phyloP scores from a whole-genome alignment of 2,797 vertebrate genomes.

The Yasuhikotakia modesta region DNA sequence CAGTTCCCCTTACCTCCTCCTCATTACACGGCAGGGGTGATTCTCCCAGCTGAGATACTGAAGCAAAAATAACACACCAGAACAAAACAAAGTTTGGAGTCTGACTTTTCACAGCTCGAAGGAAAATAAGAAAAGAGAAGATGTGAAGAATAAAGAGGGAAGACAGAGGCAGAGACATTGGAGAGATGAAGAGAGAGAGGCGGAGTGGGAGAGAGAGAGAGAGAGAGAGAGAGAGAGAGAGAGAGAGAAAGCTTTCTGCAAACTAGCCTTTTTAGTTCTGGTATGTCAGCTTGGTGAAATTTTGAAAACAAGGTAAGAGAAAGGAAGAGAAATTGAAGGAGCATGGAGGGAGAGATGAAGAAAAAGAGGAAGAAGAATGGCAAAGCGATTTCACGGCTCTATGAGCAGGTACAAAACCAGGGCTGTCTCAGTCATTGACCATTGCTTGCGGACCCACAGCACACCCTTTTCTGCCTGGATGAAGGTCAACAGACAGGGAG shows the following conservation, averaged over 20 bases:
- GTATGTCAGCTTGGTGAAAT: constrained; percentile 45
- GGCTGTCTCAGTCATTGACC: constrained; percentile 42
- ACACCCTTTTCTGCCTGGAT: constrained; percentile 43
- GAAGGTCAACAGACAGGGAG: constrained; percentile 53
- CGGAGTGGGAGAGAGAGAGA: background rate
- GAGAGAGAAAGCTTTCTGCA: constrained; percentile 9
- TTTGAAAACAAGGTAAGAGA: constrained; percentile 43
- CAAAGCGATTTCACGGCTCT: constrained; percentile 59
- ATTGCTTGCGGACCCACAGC: constrained; percentile 30
- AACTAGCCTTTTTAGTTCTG: constrained; percentile 46
- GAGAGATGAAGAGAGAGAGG: background rate
- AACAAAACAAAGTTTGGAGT: constrained; percentile 54
- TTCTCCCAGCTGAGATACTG: constrained; percentile 57
- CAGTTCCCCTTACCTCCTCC: constrained; percentile 71
- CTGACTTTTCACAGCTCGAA: constrained; percentile 25
- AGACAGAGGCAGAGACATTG: background rate
- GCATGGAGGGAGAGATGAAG: constrained; percentile 20
- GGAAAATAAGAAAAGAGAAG: background rate
- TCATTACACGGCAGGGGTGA: constrained; percentile 71
- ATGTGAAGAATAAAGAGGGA: constrained; percentile 11
- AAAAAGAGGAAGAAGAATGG: constrained; percentile 29
- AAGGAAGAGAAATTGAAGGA: constrained; percentile 17
- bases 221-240: background rate
- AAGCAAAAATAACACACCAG: constrained; percentile 44
- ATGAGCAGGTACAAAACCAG: constrained; percentile 56